A percentile compares a stretch with the other conserved stretches of the same genome.
Conservation (phyloP, 2,113 vertebrate genomes). For the Hydrolagus affinis region DNA sequence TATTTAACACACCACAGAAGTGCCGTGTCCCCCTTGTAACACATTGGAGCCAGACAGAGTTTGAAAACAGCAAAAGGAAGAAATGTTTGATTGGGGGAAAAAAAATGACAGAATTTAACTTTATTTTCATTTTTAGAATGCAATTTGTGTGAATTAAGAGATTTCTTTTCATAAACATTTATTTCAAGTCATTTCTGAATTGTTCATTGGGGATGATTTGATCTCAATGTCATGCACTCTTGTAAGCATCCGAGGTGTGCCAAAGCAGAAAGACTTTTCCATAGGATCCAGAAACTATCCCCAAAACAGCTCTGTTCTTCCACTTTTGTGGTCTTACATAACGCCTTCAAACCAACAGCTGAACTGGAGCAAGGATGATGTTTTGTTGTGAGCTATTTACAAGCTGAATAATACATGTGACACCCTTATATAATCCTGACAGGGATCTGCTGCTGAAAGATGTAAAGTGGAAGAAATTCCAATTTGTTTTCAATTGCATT, state of each 20-base stretch:
- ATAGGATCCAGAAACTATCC: background rate
- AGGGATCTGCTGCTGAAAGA: background rate
- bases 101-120: background rate
- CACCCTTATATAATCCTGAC: background rate
- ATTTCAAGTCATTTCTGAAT: background rate
- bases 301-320: background rate
- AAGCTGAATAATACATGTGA: background rate
- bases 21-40: no score
- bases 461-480: background rate
- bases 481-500: background rate
- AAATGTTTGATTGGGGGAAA: background rate
- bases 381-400: background rate
- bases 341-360: background rate
- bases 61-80: background rate
- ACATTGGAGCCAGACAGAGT: background rate
- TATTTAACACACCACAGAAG: background rate
- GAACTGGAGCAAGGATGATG: background rate
- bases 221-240: background rate
- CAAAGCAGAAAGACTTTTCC: background rate
- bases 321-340: background rate
- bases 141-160: background rate
- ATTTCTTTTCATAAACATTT: background rate
- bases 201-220: conserved; percentile 13
- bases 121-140: background rate
- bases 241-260: background rate